Evolutionary conservation across 2,888 invertebrate genomes (phyloP).

Genomic region (Andrena fulva): DNA sequence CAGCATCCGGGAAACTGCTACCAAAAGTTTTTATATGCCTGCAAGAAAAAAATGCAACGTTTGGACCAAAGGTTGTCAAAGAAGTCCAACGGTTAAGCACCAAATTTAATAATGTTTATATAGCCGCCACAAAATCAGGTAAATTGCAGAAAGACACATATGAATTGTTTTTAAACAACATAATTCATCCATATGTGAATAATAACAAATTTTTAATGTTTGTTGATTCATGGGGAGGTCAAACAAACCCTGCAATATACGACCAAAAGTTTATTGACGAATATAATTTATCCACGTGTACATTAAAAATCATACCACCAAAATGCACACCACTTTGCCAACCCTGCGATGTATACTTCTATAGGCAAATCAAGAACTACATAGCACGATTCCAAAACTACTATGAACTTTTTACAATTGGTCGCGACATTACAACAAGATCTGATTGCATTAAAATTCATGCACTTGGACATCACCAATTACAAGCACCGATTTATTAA

Average conservation of each 20-base stretch:
- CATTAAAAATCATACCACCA: constrained; percentile 25
- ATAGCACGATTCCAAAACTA: too few species aligned
- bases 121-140: constrained; percentile 11
- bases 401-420: background rate
- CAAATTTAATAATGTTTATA: constrained; percentile 3
- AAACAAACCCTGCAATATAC: too few species aligned
- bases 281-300: background rate
- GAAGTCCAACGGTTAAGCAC: background rate
- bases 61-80: constrained; percentile 3
- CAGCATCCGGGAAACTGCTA: background rate
- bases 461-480: too few species aligned
- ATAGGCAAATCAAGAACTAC: constrained; percentile 38
- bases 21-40: constrained; percentile 1
- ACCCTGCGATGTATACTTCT: constrained; percentile 40
- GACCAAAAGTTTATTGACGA: constrained; percentile 4
- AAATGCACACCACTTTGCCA: constrained; percentile 63
- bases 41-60: background rate
- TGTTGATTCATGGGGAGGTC: constrained; percentile 1
- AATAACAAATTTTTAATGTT: background rate
- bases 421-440: background rate
- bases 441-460: too few species aligned
- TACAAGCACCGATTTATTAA: background rate
- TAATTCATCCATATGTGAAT: too few species aligned
- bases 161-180: background rate
- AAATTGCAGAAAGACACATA: constrained; percentile 14